A percentile compares a stretch with the other conserved stretches of the same genome.
Evolutionary conservation across 2,888 invertebrate species (phyloP).

Genomic region (Andricus curvator): DNA sequence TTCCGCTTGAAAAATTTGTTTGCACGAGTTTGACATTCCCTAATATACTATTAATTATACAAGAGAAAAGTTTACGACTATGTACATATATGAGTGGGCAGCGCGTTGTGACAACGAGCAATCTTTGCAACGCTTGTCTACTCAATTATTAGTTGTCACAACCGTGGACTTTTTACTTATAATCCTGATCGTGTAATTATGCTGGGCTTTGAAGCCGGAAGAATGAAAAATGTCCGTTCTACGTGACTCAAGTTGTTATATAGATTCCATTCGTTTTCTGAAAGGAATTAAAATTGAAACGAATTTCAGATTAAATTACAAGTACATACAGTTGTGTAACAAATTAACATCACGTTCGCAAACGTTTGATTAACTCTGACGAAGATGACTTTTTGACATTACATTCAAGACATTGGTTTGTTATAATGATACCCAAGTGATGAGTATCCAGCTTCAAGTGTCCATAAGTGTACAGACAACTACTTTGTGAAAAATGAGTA

Average conservation of each 20-base stretch:
- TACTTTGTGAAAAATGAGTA: constrained; percentile 25
- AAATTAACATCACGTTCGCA: constrained; percentile 3
- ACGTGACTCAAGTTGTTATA: not conserved
- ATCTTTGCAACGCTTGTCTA: constrained; percentile 22
- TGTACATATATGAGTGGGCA: not conserved
- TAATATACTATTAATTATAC: not conserved
- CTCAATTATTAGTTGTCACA: constrained; percentile 23
- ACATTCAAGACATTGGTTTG: not conserved
- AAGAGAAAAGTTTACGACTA: not conserved
- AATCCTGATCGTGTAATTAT: not conserved
- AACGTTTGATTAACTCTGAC: not conserved
- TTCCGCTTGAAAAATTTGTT: no score
- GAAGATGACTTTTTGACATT: not conserved
- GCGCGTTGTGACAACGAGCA: not conserved
- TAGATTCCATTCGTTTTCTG: not conserved
- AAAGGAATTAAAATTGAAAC: constrained; percentile 7
- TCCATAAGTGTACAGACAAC: constrained; percentile 9
- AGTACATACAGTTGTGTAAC: constrained; percentile 10
- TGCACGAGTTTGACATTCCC: not conserved
- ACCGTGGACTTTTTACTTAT: constrained; percentile 18
- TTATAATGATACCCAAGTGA: constrained; percentile 22
- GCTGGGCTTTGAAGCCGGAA: not conserved
- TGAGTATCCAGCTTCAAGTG: constrained; percentile 1
- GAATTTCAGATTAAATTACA: constrained; percentile 16
- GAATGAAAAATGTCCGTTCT: not conserved